Conservation (phyloP, 2,888 invertebrate species). For the Hyposoter didymator region DNA sequence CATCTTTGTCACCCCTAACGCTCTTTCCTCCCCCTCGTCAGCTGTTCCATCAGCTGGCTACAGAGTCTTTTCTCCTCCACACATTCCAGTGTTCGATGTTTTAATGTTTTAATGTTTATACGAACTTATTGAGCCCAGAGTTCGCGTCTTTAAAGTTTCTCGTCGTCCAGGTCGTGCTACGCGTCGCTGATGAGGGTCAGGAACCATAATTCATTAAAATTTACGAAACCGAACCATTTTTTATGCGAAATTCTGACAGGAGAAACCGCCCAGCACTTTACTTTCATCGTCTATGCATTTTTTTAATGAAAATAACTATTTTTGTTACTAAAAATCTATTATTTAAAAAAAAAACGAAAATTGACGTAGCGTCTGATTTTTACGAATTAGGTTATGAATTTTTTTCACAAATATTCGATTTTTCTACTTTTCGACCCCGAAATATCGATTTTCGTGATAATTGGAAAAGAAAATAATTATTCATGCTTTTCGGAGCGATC, state of each 20-base stretch:
- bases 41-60: constrained; percentile 49
- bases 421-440: neutral
- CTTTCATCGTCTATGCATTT: too few species aligned
- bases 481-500: too few species aligned
- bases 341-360: neutral
- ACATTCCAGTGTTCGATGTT: neutral
- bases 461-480: neutral
- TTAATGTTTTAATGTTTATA: neutral
- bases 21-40: constrained; percentile 19
- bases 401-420: neutral
- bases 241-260: too few species aligned
- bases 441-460: neutral
- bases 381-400: neutral
- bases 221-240: neutral
- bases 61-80: neutral
- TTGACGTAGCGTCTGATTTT: neutral
- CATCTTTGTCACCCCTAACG: constrained; percentile 43
- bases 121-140: neutral
- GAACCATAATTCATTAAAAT: neutral
- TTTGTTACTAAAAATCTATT: neutral
- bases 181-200: constrained; percentile 26
- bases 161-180: neutral
- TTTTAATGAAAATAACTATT: neutral
- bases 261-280: too few species aligned
- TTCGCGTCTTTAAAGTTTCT: neutral